Evolutionary conservation across 2,797 vertebrate genomes (phyloP).

Genomic region (Thripadectes ignobilis): DNA sequence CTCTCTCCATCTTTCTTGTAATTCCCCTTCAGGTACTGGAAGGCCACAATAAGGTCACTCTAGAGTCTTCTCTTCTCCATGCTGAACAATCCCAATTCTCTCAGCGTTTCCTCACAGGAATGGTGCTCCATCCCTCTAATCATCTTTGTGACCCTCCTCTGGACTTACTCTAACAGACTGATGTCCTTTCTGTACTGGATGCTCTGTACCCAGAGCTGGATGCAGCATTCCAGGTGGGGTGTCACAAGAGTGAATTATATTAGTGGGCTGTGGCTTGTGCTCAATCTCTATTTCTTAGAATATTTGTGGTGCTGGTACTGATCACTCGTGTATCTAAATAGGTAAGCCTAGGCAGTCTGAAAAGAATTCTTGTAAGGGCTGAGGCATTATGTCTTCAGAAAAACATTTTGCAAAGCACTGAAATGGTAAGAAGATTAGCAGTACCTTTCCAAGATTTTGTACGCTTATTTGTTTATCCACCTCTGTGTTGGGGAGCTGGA

Average conservation of each 20-base stretch:
- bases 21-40: background rate
- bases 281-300: background rate
- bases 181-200: background rate
- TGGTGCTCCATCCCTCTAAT: background rate
- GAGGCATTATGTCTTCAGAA: background rate
- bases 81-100: background rate
- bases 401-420: background rate
- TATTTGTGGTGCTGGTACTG: background rate
- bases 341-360: background rate
- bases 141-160: background rate
- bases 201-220: background rate
- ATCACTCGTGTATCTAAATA: background rate
- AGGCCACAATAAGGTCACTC: background rate
- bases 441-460: background rate
- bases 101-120: background rate
- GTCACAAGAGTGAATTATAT: background rate
- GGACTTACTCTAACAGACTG: background rate
- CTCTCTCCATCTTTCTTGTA: background rate
- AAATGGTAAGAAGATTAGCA: background rate
- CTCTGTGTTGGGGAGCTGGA: background rate
- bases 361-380: background rate
- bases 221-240: background rate
- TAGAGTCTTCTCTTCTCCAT: background rate
- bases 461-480: background rate
- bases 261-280: background rate